Evolutionary conservation across 1,140 invertebrate genomes (phyloP), one percentile per base, ranked within the genome.

Genomic region (Apis mellifera): DNA sequence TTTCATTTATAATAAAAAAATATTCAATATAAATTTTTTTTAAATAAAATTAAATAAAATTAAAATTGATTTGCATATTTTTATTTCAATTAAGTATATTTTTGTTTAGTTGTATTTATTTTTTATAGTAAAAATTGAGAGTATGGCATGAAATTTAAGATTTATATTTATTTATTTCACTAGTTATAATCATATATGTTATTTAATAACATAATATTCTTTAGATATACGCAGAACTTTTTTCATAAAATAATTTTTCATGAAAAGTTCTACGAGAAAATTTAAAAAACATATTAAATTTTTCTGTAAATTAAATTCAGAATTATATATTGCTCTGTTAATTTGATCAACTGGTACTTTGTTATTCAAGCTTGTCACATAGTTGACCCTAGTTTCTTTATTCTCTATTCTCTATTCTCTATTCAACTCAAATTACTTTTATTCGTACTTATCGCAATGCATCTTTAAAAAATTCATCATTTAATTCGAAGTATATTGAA

Each of bases 281-380:
- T 48, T 65, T 48, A 54, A 84, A 23, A 59, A 26, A 21, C 11
- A 32, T 5, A 82, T 17, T 66, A 71, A 83, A 23, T 32, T 13
- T 48, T 57, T 76, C 42, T 62, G 7, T 50, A 21, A 74, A 32
- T 21, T 79, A 75, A 69, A 84, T 69, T 26, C 19, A 42, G 32
- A 81, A 12, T 71, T 70, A 60, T 17, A 72, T 4, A 71, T 52
- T 23, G 21, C 3, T 26, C 23, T 9, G 42, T 65, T 75, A 26
- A 75, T 81, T 52, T 55, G 78, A 15, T 71, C 65, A 75, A 79
- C 57, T 72, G 48, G 60, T 66, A 52, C 71, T 66, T 54, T 55
- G 62, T 73, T 81, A 73, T 74, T 81, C 70, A 81, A 8, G 21
- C 64, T 81, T 13, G 72, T 65, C 78, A 81, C 78, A 60, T 54